These are phyloP conservation scores for Torymus tubicola DNA, from an alignment of 2,888 invertebrate genomes.

Conservation along the genomic window DNA sequence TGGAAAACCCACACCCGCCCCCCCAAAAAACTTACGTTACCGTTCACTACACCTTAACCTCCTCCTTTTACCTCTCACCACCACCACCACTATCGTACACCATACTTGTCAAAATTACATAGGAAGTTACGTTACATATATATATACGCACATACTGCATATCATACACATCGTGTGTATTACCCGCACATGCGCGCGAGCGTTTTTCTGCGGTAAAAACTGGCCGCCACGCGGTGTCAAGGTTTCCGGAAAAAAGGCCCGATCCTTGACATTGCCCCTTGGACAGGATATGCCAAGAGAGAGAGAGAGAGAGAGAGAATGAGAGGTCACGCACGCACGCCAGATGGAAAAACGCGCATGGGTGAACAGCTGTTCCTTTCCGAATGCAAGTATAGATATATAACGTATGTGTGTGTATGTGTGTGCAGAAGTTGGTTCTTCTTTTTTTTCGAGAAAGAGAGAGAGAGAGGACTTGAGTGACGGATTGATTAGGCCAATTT, in stretches of 20 bases:
- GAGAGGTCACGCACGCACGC: slow-evolving; percentile 74
- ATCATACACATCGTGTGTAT: no score
- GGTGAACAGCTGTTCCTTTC: neutral
- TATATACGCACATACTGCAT: no score
- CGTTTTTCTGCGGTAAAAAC: neutral
- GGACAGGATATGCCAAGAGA: slow-evolving; percentile 70
- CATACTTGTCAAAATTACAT: slow-evolving; percentile 19
- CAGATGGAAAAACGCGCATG: slow-evolving; percentile 70
- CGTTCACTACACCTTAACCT: no score
- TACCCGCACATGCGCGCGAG: neutral
- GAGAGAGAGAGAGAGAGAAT: no score
- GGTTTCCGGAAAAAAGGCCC: slow-evolving; percentile 2
- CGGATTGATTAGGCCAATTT: no score
- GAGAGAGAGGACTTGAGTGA: no score
- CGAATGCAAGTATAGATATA: no score
- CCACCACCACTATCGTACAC: no score
- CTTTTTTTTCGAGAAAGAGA: neutral
- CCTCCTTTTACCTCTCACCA: no score
- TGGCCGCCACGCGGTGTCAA: slow-evolving; percentile 13
- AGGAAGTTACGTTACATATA: slow-evolving; percentile 15
- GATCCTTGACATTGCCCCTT: slow-evolving; percentile 64
- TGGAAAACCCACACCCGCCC: no score
- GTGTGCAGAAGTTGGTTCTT: neutral
- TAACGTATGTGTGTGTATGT: no score
- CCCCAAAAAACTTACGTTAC: no score